Conservation (phyloP, 2,797 vertebrate genomes). For the Hypotaenidia okinawae region DNA sequence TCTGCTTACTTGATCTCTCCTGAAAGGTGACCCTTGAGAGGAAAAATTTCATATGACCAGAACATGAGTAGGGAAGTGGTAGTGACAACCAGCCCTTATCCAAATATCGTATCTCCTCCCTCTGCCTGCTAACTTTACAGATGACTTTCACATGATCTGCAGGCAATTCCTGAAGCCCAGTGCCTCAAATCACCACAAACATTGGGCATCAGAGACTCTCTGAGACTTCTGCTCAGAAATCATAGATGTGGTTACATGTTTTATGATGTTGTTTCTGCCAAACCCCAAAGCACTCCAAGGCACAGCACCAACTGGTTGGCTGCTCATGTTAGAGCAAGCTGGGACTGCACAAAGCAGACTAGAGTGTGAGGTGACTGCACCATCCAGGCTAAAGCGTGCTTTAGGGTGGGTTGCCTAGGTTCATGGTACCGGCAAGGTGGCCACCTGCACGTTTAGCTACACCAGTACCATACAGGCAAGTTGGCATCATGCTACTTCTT, state of each 20-base stretch:
- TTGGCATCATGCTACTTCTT: neutral
- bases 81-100: neutral
- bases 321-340: neutral
- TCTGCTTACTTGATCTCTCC: neutral
- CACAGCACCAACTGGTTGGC: neutral
- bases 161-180: neutral
- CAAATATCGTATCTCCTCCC: neutral
- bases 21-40: neutral
- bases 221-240: neutral
- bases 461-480: neutral
- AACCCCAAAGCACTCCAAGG: neutral
- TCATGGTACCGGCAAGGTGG: neutral
- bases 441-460: neutral
- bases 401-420: neutral
- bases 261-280: neutral
- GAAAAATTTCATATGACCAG: neutral
- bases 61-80: neutral
- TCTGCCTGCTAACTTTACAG: neutral
- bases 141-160: neutral
- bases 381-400: neutral
- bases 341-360: too few relatives aligned
- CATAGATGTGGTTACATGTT: neutral
- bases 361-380: neutral
- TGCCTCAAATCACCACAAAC: neutral
- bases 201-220: neutral